Base-by-base conservation (phyloP, 2,113 vertebrate species). In the Labeo rohita region DNA sequence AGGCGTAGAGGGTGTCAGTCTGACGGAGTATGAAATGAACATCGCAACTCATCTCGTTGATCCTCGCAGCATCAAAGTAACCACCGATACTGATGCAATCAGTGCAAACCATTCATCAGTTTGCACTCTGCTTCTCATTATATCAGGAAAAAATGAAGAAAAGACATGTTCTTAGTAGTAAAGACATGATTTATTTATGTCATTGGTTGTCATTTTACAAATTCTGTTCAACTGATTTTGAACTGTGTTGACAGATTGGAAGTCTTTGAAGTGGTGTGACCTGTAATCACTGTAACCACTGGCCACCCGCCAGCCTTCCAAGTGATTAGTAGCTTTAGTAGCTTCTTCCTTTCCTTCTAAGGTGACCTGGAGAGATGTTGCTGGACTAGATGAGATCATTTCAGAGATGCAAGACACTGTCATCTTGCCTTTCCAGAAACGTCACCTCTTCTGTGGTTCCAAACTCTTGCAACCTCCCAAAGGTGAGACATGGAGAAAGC, bases 21-120 rank as follows among this genome's bases (percentile, higher is more conserved):
- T 96, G 54, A 95, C 92, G 8, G 95, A 96, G 59, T 94, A 96
- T 54, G 95, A 96, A 89, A 94, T 95, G 94, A 95, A 92, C 90
- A 94, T 96, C 36, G 95, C 95, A 18, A 89, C 93, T 83, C 95
- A 94, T 18, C 90, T 96, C 1, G 94, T 96, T 45, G 93, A 95
- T 90, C 95, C 95, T 23, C 93, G 90, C 39, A 89, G 92, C 49
- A 94, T 96, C 85, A 95, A 94, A 93, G 95, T 96, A 89, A 54
- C n/a, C 3, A 66, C 21, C 9, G 15, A 28, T 43, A 8, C 21
- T 39, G 3, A 43, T 79, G 56, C 1, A 66, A 28, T 80, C 59
- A 45, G 50, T 76, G 47, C 47, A 52, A 76, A 23, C 47, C 23
- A 34, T 50, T 50, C 47, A 76, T 76, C 11, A 50, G 28, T 8